Conservation (phyloP, 1,140 invertebrate species). For the Palaemon carinicauda region DNA sequence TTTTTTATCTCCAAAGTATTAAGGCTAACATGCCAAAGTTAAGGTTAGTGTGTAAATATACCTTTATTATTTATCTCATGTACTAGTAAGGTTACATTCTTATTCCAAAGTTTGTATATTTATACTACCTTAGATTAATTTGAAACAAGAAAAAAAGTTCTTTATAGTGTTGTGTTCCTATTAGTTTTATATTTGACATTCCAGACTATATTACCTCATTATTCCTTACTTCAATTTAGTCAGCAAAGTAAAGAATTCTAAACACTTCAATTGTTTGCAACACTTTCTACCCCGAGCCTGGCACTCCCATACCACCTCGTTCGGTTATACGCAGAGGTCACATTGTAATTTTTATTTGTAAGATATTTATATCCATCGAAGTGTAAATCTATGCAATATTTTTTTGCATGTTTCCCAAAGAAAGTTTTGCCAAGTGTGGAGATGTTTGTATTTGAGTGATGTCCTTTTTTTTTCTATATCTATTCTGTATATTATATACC, state of each 20-base stretch:
- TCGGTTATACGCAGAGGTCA: background rate
- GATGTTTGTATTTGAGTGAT: slow-evolving; percentile 19
- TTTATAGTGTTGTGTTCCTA: slow-evolving; percentile 48
- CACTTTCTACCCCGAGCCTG: background rate
- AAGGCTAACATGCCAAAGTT: slow-evolving; percentile 53
- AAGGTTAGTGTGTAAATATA: slow-evolving; percentile 52
- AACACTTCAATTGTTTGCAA: background rate
- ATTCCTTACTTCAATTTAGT: slow-evolving; percentile 23
- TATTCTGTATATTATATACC: slow-evolving; percentile 7
- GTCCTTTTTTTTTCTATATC: slow-evolving; percentile 13
- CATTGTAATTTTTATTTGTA: slow-evolving; percentile 10
- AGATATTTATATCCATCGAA: slow-evolving; percentile 10
- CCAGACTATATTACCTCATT: slow-evolving; percentile 32
- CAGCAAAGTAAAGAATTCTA: background rate
- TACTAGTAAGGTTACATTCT: slow-evolving; percentile 45
- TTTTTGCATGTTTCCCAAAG: slow-evolving; percentile 36
- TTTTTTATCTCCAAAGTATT: slow-evolving; percentile 45
- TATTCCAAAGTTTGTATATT: slow-evolving; percentile 54
- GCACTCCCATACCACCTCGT: background rate
- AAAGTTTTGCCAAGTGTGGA: slow-evolving; percentile 39
- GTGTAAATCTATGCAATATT: slow-evolving; percentile 41
- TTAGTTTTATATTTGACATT: slow-evolving; percentile 45
- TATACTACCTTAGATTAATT: slow-evolving; percentile 23
- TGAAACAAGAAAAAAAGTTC: background rate
- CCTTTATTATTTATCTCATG: slow-evolving; percentile 48